Percentiles rank a stretch among this genome's conserved stretches.
phyloP scores from a whole-genome alignment of 2,797 vertebrate genomes.

The Gastrophryne carolinensis region DNA sequence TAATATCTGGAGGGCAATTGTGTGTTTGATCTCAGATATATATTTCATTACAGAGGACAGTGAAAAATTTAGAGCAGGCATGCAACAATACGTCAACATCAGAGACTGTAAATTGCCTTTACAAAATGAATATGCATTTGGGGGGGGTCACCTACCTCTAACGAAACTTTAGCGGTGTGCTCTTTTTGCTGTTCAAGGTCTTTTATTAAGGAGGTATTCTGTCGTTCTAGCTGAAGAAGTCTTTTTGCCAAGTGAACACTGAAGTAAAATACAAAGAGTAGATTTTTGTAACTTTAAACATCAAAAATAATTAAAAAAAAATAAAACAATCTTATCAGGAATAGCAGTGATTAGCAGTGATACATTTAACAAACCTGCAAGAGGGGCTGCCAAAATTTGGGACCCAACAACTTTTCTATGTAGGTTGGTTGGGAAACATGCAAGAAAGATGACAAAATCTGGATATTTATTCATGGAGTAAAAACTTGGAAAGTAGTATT shows the following conservation, averaged over 20 bases:
- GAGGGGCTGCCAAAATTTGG: too few relatives aligned
- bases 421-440: too few relatives aligned
- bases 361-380: too few relatives aligned
- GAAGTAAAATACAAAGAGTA: slow-evolving; percentile 11
- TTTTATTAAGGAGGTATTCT: slow-evolving; percentile 86
- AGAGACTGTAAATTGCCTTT: not conserved
- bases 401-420: too few relatives aligned
- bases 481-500: too few relatives aligned
- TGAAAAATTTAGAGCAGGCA: not conserved
- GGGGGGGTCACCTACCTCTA: slow-evolving; percentile 77
- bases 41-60: slow-evolving; percentile 45
- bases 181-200: slow-evolving; percentile 84
- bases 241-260: slow-evolving; percentile 96
- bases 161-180: slow-evolving; percentile 77
- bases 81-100: not conserved
- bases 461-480: too few relatives aligned
- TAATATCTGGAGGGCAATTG: slow-evolving; percentile 62
- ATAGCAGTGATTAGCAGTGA: too few relatives aligned
- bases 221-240: slow-evolving; percentile 91
- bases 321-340: not conserved
- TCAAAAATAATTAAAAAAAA: slow-evolving; percentile 53
- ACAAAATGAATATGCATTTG: not conserved
- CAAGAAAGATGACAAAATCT: too few relatives aligned
- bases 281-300: slow-evolving; percentile 51
- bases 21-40: slow-evolving; percentile 59